Evolutionary conservation across 2,797 vertebrate species (phyloP).

Genomic region (Hoplostethus atlanticus): DNA sequence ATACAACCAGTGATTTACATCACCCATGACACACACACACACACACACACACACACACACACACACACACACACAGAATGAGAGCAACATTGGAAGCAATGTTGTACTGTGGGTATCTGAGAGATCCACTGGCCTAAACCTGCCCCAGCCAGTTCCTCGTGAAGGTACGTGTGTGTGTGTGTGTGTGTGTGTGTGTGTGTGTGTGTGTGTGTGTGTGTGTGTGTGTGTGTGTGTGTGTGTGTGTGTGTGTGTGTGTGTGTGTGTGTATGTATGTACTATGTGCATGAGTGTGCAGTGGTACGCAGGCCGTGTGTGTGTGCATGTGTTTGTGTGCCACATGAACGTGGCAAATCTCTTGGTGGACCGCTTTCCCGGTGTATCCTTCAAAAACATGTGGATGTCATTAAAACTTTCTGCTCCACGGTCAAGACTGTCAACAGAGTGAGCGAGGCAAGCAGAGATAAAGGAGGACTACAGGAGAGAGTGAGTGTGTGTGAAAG

Average conservation of each 20-base stretch:
- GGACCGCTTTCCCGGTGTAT: slow-evolving; percentile 45
- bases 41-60: not conserved
- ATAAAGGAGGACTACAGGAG: slow-evolving; percentile 42
- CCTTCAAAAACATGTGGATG: slow-evolving; percentile 74
- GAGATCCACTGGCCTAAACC: slow-evolving; percentile 72
- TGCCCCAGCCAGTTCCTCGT: slow-evolving; percentile 69
- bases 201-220: too few species aligned
- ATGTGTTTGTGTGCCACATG: slow-evolving; percentile 31
- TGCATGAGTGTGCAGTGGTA: slow-evolving; percentile 5
- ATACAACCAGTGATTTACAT: slow-evolving; percentile 65
- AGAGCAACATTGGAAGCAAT: slow-evolving; percentile 38
- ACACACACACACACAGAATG: slow-evolving; percentile 12
- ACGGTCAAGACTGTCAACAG: slow-evolving; percentile 57
- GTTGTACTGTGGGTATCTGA: slow-evolving; percentile 65
- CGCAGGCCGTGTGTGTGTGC: slow-evolving; percentile 30
- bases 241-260: not conserved
- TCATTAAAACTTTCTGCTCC: slow-evolving; percentile 76
- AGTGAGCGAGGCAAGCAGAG: slow-evolving; percentile 40
- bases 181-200: slow-evolving; percentile 38
- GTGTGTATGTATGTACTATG: not conserved
- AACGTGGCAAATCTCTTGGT: slow-evolving; percentile 30
- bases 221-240: slow-evolving; percentile 1
- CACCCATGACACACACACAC: too few species aligned
- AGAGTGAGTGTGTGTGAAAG: slow-evolving; percentile 4
- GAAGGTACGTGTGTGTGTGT: slow-evolving; percentile 14